phyloP scores from a whole-genome alignment of 2,888 invertebrate genomes.

The Drosophila imparisetae region DNA sequence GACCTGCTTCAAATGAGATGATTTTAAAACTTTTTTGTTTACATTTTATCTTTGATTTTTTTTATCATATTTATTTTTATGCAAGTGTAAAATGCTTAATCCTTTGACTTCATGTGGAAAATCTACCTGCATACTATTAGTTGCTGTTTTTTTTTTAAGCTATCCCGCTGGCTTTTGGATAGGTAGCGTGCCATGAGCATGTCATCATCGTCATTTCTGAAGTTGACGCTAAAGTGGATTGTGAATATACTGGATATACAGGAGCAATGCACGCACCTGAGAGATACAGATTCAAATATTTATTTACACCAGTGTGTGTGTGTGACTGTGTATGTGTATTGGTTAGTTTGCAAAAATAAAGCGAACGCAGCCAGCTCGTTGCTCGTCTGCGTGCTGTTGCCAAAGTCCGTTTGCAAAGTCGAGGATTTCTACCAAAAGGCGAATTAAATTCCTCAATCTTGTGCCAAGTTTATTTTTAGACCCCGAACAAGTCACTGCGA shows the following conservation, averaged over 20 bases:
- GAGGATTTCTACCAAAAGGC: conserved; percentile 82
- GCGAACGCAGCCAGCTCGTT: conserved; percentile 11
- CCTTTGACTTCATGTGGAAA: conserved; percentile 75
- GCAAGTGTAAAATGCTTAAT: conserved; percentile 48
- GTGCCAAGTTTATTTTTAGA: conserved; percentile 81
- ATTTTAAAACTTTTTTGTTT: background rate
- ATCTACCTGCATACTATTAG: conserved; percentile 60
- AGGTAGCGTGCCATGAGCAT: conserved; percentile 64
- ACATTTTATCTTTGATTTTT: background rate
- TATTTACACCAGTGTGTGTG: background rate
- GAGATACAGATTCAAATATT: conserved; percentile 42
- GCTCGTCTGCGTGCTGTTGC: conserved; percentile 54
- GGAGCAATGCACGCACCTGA: conserved; percentile 56
- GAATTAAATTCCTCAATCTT: conserved; percentile 82
- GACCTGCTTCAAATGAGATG: background rate
- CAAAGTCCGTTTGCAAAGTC: conserved; percentile 80
- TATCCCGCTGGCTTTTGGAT: conserved; percentile 34
- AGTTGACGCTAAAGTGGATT: conserved; percentile 73
- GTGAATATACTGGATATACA: conserved; percentile 55
- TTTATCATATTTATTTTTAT: background rate
- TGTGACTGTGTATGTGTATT: conserved; percentile 6
- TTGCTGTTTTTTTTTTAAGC: conserved; percentile 14
- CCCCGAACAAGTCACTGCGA: conserved; percentile 54
- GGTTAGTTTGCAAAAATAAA: conserved; percentile 26
- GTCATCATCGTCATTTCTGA: conserved; percentile 64